Evolutionary conservation across 2,797 vertebrate genomes (phyloP), one percentile per base, ranked within the genome.

Genomic region (Pipistrellus nathusii): DNA sequence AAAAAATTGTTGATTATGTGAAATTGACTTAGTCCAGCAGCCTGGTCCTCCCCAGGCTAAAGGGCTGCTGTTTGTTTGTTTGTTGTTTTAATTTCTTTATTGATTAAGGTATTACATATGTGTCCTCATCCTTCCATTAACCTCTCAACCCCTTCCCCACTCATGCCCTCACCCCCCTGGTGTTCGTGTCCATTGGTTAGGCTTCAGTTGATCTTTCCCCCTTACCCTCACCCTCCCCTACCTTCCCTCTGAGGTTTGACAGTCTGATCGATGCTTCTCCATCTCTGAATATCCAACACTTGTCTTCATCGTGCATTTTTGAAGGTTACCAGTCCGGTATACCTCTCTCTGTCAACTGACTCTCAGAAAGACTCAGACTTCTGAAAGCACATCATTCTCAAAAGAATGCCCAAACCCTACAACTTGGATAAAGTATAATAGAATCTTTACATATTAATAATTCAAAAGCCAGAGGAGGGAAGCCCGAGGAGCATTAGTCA

Each of bases 401-500:
- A 91, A 68, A 91, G 41, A 30, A 81, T 32, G 27, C n/a, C 59
- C 46, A 83, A n/a, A 90, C 23, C 53, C 32, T 68, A 80, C 30
- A 32, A 41, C 25, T 59, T 85, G 64, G 64, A 57, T 64, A 7
- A 64, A 87, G 35, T 48, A n/a, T 17, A 46, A 91, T 46, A n/a
- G 20, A 46, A 91, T 46, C 53, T 88, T 93, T 78, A 92, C 81
- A 66, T 76, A 91, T 89, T 85, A 91, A 91, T 86, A 17, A 95
- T 86, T 91, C 76, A 78, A 73, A 89, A 94, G 76, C 32, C 75
- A 41, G 86, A 69, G 23, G n/a, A 89, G 71, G 85, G 80, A 82
- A 85, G 25, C 69, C 69, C 84, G 18, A 32, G 85, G 44, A 48
- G 53, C 51, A 5, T 84, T 13, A 68, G 75, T 35, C 13, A 41